Conservation (phyloP, 2,113 vertebrate genomes). For the Hypocryptadius cinnamomeus region DNA sequence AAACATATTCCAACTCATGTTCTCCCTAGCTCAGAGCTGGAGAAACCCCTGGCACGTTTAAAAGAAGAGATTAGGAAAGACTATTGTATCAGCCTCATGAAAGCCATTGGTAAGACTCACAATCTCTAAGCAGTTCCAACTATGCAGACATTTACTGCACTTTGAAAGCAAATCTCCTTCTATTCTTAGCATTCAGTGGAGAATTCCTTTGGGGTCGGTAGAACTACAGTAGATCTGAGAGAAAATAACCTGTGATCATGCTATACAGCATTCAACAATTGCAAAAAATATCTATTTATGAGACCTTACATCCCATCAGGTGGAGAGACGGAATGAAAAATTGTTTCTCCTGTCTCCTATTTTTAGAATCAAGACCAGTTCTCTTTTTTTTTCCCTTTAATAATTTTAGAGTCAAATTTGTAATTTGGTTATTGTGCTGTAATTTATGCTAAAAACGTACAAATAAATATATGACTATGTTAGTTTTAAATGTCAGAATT, state of each 20-base stretch:
- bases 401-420: neutral
- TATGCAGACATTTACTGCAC: neutral
- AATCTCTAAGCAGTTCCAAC: neutral
- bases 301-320: neutral
- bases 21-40: conserved; percentile 34
- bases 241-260: neutral
- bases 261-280: neutral
- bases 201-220: neutral
- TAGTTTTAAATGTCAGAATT: neutral
- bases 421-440: neutral
- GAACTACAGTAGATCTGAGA: neutral
- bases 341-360: neutral
- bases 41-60: conserved; percentile 51
- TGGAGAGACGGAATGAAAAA: neutral
- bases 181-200: neutral
- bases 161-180: neutral
- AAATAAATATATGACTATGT: neutral
- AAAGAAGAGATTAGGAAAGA: conserved; percentile 72
- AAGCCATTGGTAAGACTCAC: conserved; percentile 77
- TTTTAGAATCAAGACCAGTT: neutral
- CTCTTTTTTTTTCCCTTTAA: neutral
- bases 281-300: neutral
- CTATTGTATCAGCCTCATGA: conserved; percentile 75
- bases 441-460: neutral
- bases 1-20: conserved; percentile 60